Evolutionary conservation across 2,797 vertebrate species (phyloP), one percentile per base, ranked within the genome.

Genomic region (Propithecus deckenii): DNA sequence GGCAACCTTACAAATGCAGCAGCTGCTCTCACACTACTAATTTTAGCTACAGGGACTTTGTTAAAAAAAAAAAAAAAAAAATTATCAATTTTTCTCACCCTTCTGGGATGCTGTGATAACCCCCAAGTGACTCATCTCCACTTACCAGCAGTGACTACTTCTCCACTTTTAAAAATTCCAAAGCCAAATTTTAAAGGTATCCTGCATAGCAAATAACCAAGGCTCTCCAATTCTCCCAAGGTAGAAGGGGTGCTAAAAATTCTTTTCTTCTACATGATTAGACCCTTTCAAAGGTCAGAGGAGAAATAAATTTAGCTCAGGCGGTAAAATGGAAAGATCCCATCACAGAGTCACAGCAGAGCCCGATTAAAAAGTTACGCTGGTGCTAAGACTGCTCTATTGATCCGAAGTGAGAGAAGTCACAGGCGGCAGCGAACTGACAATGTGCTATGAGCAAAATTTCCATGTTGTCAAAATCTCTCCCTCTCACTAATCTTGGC

Each of bases 391-490:
- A 86, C 5, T 52, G 91, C 69, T 97, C 90, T 97, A 84, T 69
- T 93, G 97, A 97, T 95, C 95, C 84, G 10, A 94, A 95, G 97
- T 50, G 63, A 94, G 92, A 90, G 75, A 91, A 98, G 96, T 74
- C 75, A 17, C 93, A 81, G 80, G 35, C 69, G 9, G 78, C 65
- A 76, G 38, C 20, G 32, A 95, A 91, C 10, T 93, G 90, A 96
- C 94, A 91, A 38, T 2, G 65, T 74, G 92, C 90, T 97, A 95
- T 17, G 25, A 97, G 85, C 52, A 35, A 80, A 96, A 97, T 91
- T 97, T 98, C 95, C 91, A 63, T 7, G 85, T 91, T 97, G 97
- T 97, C 97, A 97, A 92, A 98, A 94, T 86, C 92, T 89, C 94
- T 90, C 0, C 1, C 88, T 52, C 20, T 92, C 23, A 11, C 97